These are phyloP conservation scores for Poecile atricapillus DNA, from an alignment of 2,113 vertebrate genomes.

Conservation along the genomic window DNA sequence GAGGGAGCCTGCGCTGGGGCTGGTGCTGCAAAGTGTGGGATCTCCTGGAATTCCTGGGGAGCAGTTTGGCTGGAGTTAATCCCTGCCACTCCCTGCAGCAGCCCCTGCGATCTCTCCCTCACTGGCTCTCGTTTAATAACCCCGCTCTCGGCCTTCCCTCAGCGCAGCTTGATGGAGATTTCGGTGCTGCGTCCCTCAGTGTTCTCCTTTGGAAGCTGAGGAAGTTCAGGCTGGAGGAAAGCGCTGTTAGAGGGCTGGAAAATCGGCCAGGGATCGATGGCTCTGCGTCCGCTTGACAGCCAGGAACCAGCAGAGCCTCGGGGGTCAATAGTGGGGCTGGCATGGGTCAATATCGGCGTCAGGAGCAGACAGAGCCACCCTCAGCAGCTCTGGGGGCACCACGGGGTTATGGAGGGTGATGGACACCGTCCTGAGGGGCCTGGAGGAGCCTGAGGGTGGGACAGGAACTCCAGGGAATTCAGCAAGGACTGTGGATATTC, in stretches of 20 bases:
- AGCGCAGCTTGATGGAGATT: not conserved
- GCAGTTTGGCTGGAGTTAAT: not conserved
- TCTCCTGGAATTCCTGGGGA: not conserved
- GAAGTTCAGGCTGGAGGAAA: not conserved
- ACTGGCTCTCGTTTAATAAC: not conserved
- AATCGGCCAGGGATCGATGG: constrained; percentile 48
- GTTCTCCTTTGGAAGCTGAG: constrained; percentile 10
- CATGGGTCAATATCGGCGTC: constrained; percentile 27
- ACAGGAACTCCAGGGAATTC: not conserved
- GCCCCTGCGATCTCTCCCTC: not conserved
- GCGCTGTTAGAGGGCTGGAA: not conserved
- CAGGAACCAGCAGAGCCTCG: constrained; percentile 36
- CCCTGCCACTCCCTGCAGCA: not conserved
- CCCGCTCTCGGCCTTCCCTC: constrained; percentile 8
- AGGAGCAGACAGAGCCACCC: not conserved
- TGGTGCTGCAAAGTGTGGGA: not conserved
- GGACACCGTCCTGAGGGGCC: not conserved
- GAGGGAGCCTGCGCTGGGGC: not conserved
- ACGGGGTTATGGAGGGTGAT: not conserved
- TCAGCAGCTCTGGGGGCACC: not conserved
- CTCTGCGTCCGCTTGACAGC: constrained; percentile 20
- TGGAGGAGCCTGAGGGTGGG: not conserved
- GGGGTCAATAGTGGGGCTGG: constrained; percentile 34
- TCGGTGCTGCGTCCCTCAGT: not conserved
- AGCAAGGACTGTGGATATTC: not conserved